Conservation (phyloP, 2,888 invertebrate species). For the Cryptus armator region DNA sequence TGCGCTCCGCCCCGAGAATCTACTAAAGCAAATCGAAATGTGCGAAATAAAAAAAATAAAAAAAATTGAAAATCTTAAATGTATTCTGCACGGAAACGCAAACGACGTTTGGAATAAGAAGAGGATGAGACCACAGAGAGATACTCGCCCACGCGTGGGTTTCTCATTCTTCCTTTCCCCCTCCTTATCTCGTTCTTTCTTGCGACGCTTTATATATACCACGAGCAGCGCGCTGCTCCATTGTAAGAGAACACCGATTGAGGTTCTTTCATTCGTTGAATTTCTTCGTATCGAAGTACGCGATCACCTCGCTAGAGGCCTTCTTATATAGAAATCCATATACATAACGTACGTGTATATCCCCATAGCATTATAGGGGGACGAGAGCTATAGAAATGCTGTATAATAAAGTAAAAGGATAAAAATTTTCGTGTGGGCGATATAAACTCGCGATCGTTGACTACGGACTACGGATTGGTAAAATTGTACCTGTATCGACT, state of each 20-base stretch:
- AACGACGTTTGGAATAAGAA: slow-evolving; percentile 29
- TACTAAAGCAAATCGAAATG: slow-evolving; percentile 38
- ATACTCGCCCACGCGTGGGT: slow-evolving; percentile 62
- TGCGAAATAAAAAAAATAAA: slow-evolving; percentile 30
- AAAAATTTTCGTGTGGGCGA: slow-evolving; percentile 60
- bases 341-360: neutral
- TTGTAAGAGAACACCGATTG: slow-evolving; percentile 57
- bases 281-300: slow-evolving; percentile 62
- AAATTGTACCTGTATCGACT: slow-evolving; percentile 8
- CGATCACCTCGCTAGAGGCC: slow-evolving; percentile 54
- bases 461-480: slow-evolving; percentile 30
- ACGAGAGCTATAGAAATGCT: slow-evolving; percentile 5
- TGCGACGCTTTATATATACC: neutral
- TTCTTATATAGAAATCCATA: slow-evolving; percentile 39
- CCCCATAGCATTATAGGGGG: slow-evolving; percentile 28
- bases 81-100: slow-evolving; percentile 50
- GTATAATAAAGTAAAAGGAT: neutral
- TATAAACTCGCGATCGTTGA: slow-evolving; percentile 53
- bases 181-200: slow-evolving; percentile 30
- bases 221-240: slow-evolving; percentile 36
- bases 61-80: slow-evolving; percentile 27
- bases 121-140: slow-evolving; percentile 43
- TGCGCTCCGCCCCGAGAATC: slow-evolving; percentile 43
- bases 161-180: slow-evolving; percentile 48
- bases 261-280: slow-evolving; percentile 50